These are phyloP conservation scores for Cyclura pinguis DNA, from an alignment of 2,797 vertebrate species.

Conservation along the genomic window DNA sequence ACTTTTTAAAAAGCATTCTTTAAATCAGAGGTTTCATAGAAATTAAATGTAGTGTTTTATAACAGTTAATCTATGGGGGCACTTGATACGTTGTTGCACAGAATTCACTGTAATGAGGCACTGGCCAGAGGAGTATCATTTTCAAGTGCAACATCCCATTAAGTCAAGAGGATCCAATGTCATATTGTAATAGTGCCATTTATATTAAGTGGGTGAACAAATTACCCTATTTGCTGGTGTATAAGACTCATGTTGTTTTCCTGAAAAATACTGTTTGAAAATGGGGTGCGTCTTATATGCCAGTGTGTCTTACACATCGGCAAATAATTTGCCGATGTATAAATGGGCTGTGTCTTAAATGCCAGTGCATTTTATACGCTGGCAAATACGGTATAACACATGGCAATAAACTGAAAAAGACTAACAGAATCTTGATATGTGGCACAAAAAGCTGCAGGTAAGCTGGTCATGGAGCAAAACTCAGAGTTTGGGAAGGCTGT, in stretches of 20 bases:
- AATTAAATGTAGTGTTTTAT: slow-evolving; percentile 16
- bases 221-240: neutral
- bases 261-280: too few relatives aligned
- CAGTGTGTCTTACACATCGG: too few relatives aligned
- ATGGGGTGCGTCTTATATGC: too few relatives aligned
- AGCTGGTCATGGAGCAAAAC: neutral
- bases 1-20: slow-evolving; percentile 10
- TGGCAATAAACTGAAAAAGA: slow-evolving; percentile 28
- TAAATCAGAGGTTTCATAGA: slow-evolving; percentile 19
- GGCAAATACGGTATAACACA: slow-evolving; percentile 33
- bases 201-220: slow-evolving; percentile 42
- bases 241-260: too few relatives aligned
- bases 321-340: too few relatives aligned
- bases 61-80: slow-evolving; percentile 21
- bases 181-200: slow-evolving; percentile 60
- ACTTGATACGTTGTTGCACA: slow-evolving; percentile 36
- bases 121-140: slow-evolving; percentile 44
- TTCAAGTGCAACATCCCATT: slow-evolving; percentile 44
- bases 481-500: too few relatives aligned
- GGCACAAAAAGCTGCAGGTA: neutral
- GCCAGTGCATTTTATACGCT: too few relatives aligned
- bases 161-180: slow-evolving; percentile 56
- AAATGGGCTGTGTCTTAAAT: too few relatives aligned
- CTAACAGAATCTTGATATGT: neutral
- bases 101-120: neutral